Conservation (phyloP, 2,888 invertebrate genomes). For the Sthenelais limicola region DNA sequence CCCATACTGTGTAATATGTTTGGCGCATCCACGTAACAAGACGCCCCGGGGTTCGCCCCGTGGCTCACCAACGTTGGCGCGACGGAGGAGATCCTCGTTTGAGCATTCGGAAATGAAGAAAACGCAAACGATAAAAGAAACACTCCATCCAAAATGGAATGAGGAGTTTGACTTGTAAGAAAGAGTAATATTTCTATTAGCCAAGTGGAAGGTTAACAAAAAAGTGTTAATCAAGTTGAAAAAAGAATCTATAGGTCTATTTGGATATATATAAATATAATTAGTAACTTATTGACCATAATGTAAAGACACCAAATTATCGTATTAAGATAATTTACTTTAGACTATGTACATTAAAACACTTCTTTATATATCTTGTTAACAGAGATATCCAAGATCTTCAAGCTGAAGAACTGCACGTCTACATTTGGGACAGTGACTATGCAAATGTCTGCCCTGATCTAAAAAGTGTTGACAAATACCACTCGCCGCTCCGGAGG, state of each 20-base stretch:
- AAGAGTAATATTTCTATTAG: not conserved
- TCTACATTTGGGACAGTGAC: slow-evolving; percentile 41
- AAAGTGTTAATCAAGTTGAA: no score
- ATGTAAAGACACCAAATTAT: no score
- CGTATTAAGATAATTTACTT: no score
- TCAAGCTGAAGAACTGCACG: slow-evolving; percentile 36
- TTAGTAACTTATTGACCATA: no score
- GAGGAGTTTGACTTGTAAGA: slow-evolving; percentile 64
- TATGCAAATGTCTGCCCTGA: slow-evolving; percentile 32
- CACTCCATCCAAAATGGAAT: slow-evolving; percentile 61
- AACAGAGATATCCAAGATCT: slow-evolving; percentile 37
- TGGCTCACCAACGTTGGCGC: slow-evolving; percentile 50
- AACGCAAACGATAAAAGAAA: slow-evolving; percentile 57
- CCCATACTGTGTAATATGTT: slow-evolving; percentile 58
- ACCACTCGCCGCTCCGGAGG: slow-evolving; percentile 19
- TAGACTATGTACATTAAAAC: no score
- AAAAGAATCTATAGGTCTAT: no score
- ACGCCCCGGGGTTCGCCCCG: slow-evolving; percentile 51
- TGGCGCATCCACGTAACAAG: slow-evolving; percentile 52
- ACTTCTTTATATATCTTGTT: no score
- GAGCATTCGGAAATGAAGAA: slow-evolving; percentile 48
- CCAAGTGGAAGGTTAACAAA: no score
- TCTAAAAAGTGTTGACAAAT: slow-evolving; percentile 18
- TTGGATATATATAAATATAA: no score
- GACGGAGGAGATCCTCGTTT: slow-evolving; percentile 35